Percentiles rank a stretch among this genome's conserved stretches.
These are phyloP conservation scores for Leucophora obtusa DNA, from an alignment of 2,888 invertebrate species.

Conservation along the genomic window DNA sequence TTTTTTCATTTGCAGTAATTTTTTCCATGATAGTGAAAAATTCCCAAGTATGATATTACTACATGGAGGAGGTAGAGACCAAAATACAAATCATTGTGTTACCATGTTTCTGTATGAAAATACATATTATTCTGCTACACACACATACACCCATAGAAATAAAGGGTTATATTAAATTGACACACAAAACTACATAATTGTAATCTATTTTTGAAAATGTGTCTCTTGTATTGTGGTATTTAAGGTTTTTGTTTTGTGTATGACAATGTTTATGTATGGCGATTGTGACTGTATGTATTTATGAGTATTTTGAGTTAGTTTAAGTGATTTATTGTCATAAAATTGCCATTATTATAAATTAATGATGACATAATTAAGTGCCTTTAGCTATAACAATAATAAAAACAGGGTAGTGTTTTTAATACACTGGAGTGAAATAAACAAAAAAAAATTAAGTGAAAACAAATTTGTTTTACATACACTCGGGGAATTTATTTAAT, in stretches of 20 bases:
- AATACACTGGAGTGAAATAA: constrained; percentile 6
- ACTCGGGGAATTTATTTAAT: not conserved
- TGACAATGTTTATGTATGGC: constrained; percentile 56
- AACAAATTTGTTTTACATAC: not conserved
- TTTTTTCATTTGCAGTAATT: too few species aligned
- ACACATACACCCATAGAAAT: not conserved
- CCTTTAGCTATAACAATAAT: constrained; percentile 16
- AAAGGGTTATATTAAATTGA: constrained; percentile 16
- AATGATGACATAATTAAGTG: constrained; percentile 73
- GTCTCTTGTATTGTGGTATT: constrained; percentile 21
- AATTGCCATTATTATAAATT: constrained; percentile 74
- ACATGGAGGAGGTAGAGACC: constrained; percentile 54
- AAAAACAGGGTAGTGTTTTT: not conserved
- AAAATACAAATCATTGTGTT: constrained; percentile 53
- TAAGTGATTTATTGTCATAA: constrained; percentile 74
- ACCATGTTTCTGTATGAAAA: constrained; percentile 35
- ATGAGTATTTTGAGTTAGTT: constrained; percentile 51
- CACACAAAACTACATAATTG: not conserved
- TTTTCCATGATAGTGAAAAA: too few species aligned
- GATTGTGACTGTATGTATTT: not conserved
- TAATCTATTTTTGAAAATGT: constrained; percentile 17
- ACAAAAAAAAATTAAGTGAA: not conserved
- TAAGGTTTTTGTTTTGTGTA: constrained; percentile 27
- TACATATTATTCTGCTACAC: not conserved
- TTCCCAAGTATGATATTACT: not conserved